Conservation (phyloP, 2,113 vertebrate species). For the Morone saxatilis region DNA sequence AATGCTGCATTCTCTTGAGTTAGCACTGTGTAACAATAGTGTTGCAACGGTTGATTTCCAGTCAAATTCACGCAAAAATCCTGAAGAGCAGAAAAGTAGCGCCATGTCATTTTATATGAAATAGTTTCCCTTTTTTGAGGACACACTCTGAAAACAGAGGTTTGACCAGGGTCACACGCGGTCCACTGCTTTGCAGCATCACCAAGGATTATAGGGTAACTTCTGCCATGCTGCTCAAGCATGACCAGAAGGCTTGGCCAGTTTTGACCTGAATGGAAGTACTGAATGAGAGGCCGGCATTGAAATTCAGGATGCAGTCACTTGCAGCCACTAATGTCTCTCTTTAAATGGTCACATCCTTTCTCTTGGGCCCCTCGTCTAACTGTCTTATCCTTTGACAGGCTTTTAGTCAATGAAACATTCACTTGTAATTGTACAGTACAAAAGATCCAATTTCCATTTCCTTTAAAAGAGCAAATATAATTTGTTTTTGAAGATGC, state of each 20-base stretch:
- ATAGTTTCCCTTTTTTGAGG: slow-evolving; percentile 2
- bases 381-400: slow-evolving; percentile 61
- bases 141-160: slow-evolving; percentile 30
- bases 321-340: slow-evolving; percentile 69
- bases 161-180: slow-evolving; percentile 53
- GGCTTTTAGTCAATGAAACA: slow-evolving; percentile 54
- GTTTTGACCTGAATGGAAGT: slow-evolving; percentile 69
- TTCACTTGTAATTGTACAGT: slow-evolving; percentile 16
- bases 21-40: slow-evolving; percentile 31
- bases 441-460: slow-evolving; percentile 6
- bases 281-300: slow-evolving; percentile 66
- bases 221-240: slow-evolving; percentile 70
- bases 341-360: slow-evolving; percentile 75
- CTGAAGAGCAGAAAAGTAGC: slow-evolving; percentile 4
- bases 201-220: slow-evolving; percentile 68
- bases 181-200: slow-evolving; percentile 55
- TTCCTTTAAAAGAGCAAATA: slow-evolving; percentile 41
- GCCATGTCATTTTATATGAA: not conserved
- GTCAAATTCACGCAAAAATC: slow-evolving; percentile 26
- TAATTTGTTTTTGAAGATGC: slow-evolving; percentile 37
- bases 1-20: slow-evolving; percentile 17
- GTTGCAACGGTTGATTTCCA: slow-evolving; percentile 35
- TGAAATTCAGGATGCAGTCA: slow-evolving; percentile 77
- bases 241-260: slow-evolving; percentile 64
- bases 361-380: slow-evolving; percentile 51